Conservation (phyloP, 2,113 vertebrate species). For the Rhea americana region DNA sequence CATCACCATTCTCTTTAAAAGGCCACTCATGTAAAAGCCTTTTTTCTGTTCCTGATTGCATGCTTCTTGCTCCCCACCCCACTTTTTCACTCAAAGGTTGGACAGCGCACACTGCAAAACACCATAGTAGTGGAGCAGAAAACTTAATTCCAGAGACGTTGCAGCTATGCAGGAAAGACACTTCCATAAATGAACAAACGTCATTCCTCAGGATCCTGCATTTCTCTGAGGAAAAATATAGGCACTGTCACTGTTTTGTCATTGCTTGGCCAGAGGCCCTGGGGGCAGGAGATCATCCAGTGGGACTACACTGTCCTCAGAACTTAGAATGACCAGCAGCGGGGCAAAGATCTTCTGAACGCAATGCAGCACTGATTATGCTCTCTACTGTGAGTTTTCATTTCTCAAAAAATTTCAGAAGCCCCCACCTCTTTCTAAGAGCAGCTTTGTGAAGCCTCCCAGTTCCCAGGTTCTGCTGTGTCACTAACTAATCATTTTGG, state of each 20-base stretch:
- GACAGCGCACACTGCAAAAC: neutral
- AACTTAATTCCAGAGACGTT: neutral
- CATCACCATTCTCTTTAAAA: neutral
- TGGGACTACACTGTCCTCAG: too few species aligned
- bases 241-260: neutral
- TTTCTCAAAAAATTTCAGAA: neutral
- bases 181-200: too few species aligned
- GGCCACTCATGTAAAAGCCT: neutral
- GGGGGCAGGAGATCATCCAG: too few species aligned
- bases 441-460: neutral
- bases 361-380: neutral
- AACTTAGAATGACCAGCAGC: neutral
- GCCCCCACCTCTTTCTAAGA: neutral
- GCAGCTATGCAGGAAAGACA: neutral
- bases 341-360: neutral
- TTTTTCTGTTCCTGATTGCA: neutral
- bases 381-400: neutral
- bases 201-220: neutral
- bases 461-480: neutral
- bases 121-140: neutral
- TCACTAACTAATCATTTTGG: neutral
- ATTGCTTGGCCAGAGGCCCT: neutral
- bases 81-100: neutral
- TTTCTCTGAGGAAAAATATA: neutral
- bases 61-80: neutral